These are phyloP conservation scores for Apis dorsata DNA, from an alignment of 1,140 invertebrate species.

Conservation along the genomic window DNA sequence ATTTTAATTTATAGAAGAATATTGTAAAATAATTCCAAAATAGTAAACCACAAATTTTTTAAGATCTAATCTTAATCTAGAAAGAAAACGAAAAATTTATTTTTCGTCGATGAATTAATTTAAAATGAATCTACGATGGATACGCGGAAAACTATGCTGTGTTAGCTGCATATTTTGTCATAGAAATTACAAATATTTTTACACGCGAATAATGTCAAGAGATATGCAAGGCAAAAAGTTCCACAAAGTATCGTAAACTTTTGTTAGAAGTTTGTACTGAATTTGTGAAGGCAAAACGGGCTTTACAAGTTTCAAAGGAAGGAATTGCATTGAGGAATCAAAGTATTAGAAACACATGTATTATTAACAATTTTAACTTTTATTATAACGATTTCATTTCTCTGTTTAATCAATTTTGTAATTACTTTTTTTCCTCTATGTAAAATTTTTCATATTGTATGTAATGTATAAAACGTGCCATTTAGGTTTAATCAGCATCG, in stretches of 20 bases:
- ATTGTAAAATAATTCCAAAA: not conserved
- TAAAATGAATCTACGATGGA: slow-evolving; percentile 36
- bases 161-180: slow-evolving; percentile 60
- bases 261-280: not conserved
- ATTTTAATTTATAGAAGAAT: slow-evolving; percentile 13
- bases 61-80: no score
- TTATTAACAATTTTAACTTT: slow-evolving; percentile 62
- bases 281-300: not conserved
- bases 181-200: slow-evolving; percentile 75
- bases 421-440: slow-evolving; percentile 42
- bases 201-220: slow-evolving; percentile 58
- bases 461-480: slow-evolving; percentile 72
- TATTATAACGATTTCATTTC: slow-evolving; percentile 29
- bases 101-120: slow-evolving; percentile 30
- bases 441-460: slow-evolving; percentile 52
- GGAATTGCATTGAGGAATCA: slow-evolving; percentile 49
- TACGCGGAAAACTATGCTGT: slow-evolving; percentile 41
- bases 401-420: slow-evolving; percentile 39
- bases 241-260: slow-evolving; percentile 48
- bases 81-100: not conserved
- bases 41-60: not conserved
- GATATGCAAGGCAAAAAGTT: slow-evolving; percentile 59
- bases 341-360: slow-evolving; percentile 70
- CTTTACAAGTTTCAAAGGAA: slow-evolving; percentile 13
- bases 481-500: slow-evolving; percentile 66